These are phyloP conservation scores for Philaenus spumarius DNA, from an alignment of 1,140 invertebrate species.

Conservation along the genomic window DNA sequence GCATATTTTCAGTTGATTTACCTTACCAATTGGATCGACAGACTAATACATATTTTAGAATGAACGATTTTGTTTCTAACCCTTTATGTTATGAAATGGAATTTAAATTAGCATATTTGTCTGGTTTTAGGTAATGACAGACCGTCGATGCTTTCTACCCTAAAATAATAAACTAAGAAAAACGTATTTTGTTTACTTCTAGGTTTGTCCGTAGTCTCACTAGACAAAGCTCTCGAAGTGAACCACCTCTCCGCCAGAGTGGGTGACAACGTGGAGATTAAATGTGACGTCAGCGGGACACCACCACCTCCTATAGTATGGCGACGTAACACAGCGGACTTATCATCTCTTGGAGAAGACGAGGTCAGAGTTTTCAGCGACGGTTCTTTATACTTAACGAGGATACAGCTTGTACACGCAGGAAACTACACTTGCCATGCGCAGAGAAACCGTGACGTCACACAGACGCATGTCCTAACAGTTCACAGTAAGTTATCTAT, in stretches of 20 bases:
- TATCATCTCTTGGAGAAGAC: slow-evolving; percentile 55
- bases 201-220: slow-evolving; percentile 65
- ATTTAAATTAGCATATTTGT: too few relatives aligned
- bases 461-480: slow-evolving; percentile 67
- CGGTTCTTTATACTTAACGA: slow-evolving; percentile 67
- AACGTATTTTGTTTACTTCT: too few relatives aligned
- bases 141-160: too few relatives aligned
- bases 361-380: slow-evolving; percentile 61
- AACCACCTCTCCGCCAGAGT: slow-evolving; percentile 60
- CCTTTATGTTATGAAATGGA: too few relatives aligned
- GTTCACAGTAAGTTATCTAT: slow-evolving; percentile 77
- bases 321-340: slow-evolving; percentile 60
- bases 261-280: slow-evolving; percentile 73
- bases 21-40: too few relatives aligned
- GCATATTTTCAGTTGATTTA: too few relatives aligned
- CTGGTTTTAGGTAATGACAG: too few relatives aligned
- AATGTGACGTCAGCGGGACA: slow-evolving; percentile 66
- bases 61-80: too few relatives aligned
- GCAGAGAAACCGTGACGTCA: slow-evolving; percentile 62
- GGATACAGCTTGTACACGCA: slow-evolving; percentile 65
- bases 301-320: slow-evolving; percentile 65
- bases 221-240: slow-evolving; percentile 66
- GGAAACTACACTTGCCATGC: slow-evolving; percentile 79
- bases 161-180: too few relatives aligned
- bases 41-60: too few relatives aligned